These are phyloP conservation scores for Phaethornis superciliosus DNA, from an alignment of 2,113 vertebrate species.

Conservation along the genomic window DNA sequence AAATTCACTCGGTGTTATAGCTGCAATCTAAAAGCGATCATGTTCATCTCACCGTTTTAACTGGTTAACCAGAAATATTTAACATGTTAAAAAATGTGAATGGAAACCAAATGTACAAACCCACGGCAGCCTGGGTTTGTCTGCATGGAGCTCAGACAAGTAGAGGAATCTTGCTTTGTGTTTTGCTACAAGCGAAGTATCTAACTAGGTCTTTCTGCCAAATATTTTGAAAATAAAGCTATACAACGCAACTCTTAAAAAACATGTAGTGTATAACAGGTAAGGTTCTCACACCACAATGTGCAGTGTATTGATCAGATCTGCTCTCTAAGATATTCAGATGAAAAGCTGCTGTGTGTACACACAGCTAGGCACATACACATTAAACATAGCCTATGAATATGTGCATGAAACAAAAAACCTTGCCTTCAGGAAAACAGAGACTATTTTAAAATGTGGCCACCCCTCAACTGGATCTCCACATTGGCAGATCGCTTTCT, in stretches of 20 bases:
- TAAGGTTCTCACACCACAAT: too few relatives aligned
- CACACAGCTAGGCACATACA: background rate
- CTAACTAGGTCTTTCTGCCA: background rate
- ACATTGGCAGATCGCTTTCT: background rate
- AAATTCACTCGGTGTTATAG: constrained; percentile 68
- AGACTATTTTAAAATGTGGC: background rate
- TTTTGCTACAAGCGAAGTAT: background rate
- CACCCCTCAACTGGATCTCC: background rate
- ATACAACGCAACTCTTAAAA: background rate
- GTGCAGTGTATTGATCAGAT: background rate
- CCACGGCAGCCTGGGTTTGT: background rate
- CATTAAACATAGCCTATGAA: background rate
- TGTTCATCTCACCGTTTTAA: constrained; percentile 53
- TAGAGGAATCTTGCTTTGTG: background rate
- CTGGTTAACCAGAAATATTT: constrained; percentile 64
- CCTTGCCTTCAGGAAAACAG: background rate
- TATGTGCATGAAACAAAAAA: background rate
- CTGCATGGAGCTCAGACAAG: background rate
- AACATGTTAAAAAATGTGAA: constrained; percentile 4
- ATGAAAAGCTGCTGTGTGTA: background rate
- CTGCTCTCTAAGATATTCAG: background rate
- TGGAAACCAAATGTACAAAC: background rate
- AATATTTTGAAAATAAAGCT: background rate
- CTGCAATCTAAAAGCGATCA: constrained; percentile 68
- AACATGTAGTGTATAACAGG: accelerated